Evolutionary conservation across 2,888 invertebrate genomes (phyloP), one percentile per base, ranked within the genome.

Genomic region (Pristionchus mayeri): DNA sequence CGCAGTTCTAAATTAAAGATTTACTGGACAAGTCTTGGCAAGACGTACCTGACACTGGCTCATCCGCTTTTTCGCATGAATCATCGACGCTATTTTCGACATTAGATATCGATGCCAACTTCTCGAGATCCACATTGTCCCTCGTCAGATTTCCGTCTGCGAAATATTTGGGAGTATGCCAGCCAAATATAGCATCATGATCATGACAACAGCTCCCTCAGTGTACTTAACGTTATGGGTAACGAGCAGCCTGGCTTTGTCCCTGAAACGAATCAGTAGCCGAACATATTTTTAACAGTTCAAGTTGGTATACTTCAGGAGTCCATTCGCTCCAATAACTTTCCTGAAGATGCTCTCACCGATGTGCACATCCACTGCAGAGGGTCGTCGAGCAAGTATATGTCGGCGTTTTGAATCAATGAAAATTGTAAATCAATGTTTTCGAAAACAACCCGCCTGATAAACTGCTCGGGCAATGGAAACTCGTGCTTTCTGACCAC

Each of bases 381-480:
- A 97, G 98, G 98, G 95, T 98, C 98, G 93, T 98, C 98, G 91
- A 99, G 94, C 92, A 97, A 95, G 93, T 97, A 98, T 87, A 97
- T 85, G 94, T 93, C 97, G 96, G 0, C 97, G 96, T 0, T 85
- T 78, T 89, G 52, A 84, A 30, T 76, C n/a, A 21, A 6, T 27
- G 30, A 9, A 75, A 18, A n/a, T n/a, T 48, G 24, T 7, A 37
- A 37, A 21, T 67, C 63, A 16, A 40, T 24, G 34, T 78, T 52
- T 18, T 50, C 27, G 34, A 48, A 24, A 40, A 37, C 24, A 0
- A 34, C n/a, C 9, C 96, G 95, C 86, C 91, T 95, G 95, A 93
- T 97, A 97, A 0, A 97, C 96, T 3, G 97, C 97, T 89, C 97
- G 95, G 0, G 97, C 97, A 87, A 97, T 94, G 85, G 96, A 96